phyloP scores from a whole-genome alignment of 1,140 invertebrate species.

The Colletes latitarsis region DNA sequence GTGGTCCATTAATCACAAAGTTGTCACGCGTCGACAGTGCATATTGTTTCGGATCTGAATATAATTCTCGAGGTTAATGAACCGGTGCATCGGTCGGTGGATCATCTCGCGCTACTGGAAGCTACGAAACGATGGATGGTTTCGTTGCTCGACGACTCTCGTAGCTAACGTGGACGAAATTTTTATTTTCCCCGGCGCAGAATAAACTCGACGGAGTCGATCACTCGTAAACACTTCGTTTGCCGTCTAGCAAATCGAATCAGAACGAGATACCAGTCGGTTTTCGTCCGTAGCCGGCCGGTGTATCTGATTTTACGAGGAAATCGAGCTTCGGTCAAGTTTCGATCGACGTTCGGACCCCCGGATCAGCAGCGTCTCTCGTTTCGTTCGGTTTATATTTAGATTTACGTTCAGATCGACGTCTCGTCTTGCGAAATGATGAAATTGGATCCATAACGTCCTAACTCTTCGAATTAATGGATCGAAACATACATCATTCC shows the following conservation, averaged over 20 bases:
- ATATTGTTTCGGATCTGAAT: slow-evolving; percentile 35
- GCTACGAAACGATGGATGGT: neutral
- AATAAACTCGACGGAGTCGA: neutral
- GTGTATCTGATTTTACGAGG: neutral
- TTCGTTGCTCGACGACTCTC: neutral
- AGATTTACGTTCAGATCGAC: no score
- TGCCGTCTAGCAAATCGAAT: slow-evolving; percentile 1
- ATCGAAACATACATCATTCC: no score
- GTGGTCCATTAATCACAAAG: slow-evolving; percentile 33
- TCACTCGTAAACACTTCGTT: neutral
- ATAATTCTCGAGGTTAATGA: slow-evolving; percentile 25
- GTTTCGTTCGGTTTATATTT: neutral
- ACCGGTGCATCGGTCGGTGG: neutral
- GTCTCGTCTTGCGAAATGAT: no score
- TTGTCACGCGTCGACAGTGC: slow-evolving; percentile 27
- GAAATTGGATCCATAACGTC: no score
- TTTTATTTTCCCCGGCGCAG: neutral
- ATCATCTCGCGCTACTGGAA: no score
- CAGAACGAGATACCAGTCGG: neutral
- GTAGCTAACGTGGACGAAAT: neutral
- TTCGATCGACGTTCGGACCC: neutral
- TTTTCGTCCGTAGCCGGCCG: neutral
- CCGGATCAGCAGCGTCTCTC: neutral
- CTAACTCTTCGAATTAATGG: no score
- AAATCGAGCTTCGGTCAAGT: slow-evolving; percentile 14